Evolutionary conservation across 2,888 invertebrate species (phyloP).

Genomic region (Stegana nigrithorax): DNA sequence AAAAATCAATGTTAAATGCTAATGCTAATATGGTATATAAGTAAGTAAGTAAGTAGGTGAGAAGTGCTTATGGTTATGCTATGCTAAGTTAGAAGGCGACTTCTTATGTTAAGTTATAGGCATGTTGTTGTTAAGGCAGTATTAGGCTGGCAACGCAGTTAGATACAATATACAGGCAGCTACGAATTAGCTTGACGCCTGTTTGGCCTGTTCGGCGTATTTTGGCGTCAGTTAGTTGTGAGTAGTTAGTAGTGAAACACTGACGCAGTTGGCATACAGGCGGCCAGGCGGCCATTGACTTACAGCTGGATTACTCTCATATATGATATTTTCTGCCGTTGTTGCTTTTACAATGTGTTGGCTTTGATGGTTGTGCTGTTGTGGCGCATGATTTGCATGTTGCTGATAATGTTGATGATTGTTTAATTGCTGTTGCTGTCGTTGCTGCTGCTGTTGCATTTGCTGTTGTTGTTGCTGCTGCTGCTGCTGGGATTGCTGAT

Average conservation of each 20-base stretch:
- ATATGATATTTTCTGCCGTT: slow-evolving; percentile 43
- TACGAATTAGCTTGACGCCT: too few relatives aligned
- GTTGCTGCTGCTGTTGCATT: slow-evolving; percentile 33
- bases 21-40: too few relatives aligned
- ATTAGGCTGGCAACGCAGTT: too few relatives aligned
- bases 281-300: slow-evolving; percentile 44
- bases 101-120: too few relatives aligned
- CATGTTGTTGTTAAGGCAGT: too few relatives aligned
- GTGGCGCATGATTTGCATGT: slow-evolving; percentile 31
- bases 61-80: too few relatives aligned
- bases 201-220: too few relatives aligned
- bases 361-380: slow-evolving; percentile 23
- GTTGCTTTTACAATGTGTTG: slow-evolving; percentile 21
- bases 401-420: slow-evolving; percentile 24
- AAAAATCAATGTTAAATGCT: neutral
- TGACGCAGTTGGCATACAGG: too few relatives aligned
- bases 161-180: too few relatives aligned
- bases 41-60: too few relatives aligned
- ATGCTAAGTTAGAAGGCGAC: too few relatives aligned
- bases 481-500: too few relatives aligned
- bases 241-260: slow-evolving; percentile 40
- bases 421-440: slow-evolving; percentile 33
- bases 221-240: neutral
- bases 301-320: slow-evolving; percentile 53
- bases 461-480: slow-evolving; percentile 31